Percentiles rank a stretch among this genome's conserved stretches.
These are phyloP conservation scores for Armadillidium nasatum DNA, from an alignment of 1,140 invertebrate genomes.

Conservation along the genomic window DNA sequence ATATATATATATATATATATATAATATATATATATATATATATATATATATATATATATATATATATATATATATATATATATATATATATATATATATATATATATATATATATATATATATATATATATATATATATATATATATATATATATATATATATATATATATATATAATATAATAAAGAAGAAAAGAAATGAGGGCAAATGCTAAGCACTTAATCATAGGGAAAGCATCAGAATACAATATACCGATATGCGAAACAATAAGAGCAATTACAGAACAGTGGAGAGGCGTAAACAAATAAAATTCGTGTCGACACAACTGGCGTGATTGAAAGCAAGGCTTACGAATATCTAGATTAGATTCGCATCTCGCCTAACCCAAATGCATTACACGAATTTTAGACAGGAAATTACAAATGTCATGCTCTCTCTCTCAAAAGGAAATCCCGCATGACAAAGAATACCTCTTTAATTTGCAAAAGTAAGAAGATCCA, in stretches of 20 bases:
- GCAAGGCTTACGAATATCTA: not conserved
- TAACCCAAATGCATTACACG: conserved; percentile 3
- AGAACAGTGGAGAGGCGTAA: not conserved
- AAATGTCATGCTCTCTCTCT: not conserved
- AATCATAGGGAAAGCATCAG: too few relatives aligned
- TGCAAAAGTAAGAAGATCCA: not conserved
- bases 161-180: not conserved
- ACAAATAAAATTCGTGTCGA: not conserved
- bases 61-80: not conserved
- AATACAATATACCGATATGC: too few relatives aligned
- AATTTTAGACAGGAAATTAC: not conserved
- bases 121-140: conserved; percentile 14
- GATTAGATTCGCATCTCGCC: not conserved
- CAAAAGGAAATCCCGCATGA: conserved; percentile 2
- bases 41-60: conserved; percentile 8
- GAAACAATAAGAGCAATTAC: too few relatives aligned
- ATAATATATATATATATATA: conserved; percentile 9
- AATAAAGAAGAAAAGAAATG: too few relatives aligned
- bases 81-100: conserved; percentile 15
- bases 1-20: conserved; percentile 15
- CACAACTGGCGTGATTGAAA: not conserved
- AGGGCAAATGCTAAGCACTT: too few relatives aligned
- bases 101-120: conserved; percentile 15
- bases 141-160: conserved; percentile 14
- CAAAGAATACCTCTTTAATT: not conserved